Conservation (phyloP, 2,888 invertebrate species). For the Andrena praecox region DNA sequence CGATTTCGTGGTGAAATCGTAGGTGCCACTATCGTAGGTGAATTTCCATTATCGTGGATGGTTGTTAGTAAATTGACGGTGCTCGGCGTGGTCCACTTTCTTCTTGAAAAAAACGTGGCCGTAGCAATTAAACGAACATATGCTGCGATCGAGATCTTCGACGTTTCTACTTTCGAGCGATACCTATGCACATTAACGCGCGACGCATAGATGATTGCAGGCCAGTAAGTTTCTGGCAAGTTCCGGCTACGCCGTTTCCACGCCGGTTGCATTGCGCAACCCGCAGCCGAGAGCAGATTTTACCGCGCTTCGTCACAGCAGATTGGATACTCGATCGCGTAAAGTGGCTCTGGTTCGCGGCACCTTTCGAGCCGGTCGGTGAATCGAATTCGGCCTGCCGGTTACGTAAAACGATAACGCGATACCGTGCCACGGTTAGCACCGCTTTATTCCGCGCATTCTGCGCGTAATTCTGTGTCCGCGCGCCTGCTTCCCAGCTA, state of each 20-base stretch:
- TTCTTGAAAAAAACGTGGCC: conserved; percentile 13
- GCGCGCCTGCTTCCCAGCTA: neutral
- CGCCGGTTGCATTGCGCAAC: conserved; percentile 45
- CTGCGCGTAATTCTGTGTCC: conserved; percentile 13
- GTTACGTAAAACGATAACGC: conserved; percentile 55
- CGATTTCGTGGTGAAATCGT: neutral
- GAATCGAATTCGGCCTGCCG: conserved; percentile 24
- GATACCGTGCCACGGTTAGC: conserved; percentile 28
- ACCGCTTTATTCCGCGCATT: conserved; percentile 15
- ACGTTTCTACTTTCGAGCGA: conserved; percentile 20
- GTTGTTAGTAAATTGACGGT: conserved; percentile 7
- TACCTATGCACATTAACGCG: neutral
- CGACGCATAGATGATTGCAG: conserved; percentile 2
- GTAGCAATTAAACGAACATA: neutral
- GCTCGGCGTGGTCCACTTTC: conserved; percentile 22
- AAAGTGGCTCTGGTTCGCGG: conserved; percentile 4
- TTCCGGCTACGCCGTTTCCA: conserved; percentile 27
- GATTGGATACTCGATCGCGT: conserved; percentile 37
- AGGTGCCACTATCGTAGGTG: too few species aligned
- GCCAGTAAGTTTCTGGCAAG: conserved; percentile 10
- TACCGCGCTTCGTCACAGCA: conserved; percentile 36
- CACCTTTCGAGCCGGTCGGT: conserved; percentile 3
- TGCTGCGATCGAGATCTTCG: neutral
- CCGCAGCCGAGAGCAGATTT: conserved; percentile 12
- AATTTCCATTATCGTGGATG: neutral